Percentiles rank a stretch among this genome's conserved stretches.
Evolutionary conservation across 2,888 invertebrate species (phyloP).

Genomic region (Drosophila borborema): DNA sequence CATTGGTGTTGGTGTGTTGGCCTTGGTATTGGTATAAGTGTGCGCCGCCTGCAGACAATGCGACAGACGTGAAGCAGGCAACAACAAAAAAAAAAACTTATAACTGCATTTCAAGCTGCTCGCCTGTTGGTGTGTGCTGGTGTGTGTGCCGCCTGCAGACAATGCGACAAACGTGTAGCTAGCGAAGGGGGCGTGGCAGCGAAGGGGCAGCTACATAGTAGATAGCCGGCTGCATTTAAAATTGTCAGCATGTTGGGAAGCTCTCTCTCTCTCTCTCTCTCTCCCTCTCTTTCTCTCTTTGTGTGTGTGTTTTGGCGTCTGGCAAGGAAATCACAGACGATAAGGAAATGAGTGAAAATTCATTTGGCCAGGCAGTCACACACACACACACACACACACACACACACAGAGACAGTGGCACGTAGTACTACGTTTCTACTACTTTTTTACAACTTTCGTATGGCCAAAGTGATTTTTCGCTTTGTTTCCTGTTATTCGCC

Average conservation of each 20-base stretch:
- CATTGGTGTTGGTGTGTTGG: not conserved
- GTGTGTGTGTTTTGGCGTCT: constrained; percentile 54
- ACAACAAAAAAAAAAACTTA: constrained; percentile 35
- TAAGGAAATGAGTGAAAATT: constrained; percentile 83
- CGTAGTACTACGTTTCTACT: constrained; percentile 39
- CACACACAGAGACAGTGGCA: constrained; percentile 6
- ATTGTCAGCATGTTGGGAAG: constrained; percentile 58
- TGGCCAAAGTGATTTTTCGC: constrained; percentile 7
- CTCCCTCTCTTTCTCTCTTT: constrained; percentile 1
- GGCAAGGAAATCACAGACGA: constrained; percentile 83
- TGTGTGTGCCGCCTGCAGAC: constrained; percentile 42
- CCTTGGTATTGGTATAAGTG: constrained; percentile 19
- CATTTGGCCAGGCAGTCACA: constrained; percentile 65
- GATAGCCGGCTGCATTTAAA: constrained; percentile 66
- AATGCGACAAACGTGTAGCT: constrained; percentile 60
- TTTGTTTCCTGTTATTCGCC: constrained; percentile 50
- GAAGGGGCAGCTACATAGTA: constrained; percentile 13
- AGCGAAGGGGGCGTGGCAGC: not conserved
- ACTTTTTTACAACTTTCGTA: constrained; percentile 18
- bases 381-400: constrained; percentile 4
- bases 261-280: not conserved
- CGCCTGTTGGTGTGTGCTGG: constrained; percentile 53
- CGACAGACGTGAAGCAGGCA: constrained; percentile 47
- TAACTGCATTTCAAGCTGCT: constrained; percentile 60
- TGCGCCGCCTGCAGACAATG: constrained; percentile 53